Conservation (phyloP, 2,113 vertebrate species). For the Saguinus imperator region DNA sequence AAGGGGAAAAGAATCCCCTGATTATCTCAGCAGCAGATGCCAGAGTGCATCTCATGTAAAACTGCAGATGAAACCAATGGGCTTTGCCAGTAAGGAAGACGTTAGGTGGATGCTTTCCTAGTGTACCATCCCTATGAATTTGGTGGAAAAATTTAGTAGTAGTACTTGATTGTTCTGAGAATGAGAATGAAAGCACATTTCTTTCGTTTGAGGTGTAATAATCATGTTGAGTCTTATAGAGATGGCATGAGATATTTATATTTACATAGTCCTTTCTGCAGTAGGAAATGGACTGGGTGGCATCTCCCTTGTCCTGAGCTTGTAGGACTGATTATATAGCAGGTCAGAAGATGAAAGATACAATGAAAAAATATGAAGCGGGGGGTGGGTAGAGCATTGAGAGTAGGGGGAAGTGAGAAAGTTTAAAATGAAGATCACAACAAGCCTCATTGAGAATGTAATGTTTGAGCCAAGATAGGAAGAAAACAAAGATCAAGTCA, state of each 20-base stretch:
- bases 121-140: neutral
- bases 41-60: neutral
- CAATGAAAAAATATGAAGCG: neutral
- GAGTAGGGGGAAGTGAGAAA: neutral
- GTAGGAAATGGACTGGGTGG: neutral
- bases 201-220: neutral
- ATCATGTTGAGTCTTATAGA: neutral
- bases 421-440: neutral
- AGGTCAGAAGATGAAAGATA: neutral
- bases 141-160: neutral
- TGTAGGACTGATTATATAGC: neutral
- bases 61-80: neutral
- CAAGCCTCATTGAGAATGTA: neutral
- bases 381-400: neutral
- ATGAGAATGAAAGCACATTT: neutral
- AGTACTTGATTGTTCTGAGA: neutral
- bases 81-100: neutral
- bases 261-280: neutral
- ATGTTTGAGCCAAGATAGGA: neutral
- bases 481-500: neutral
- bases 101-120: neutral
- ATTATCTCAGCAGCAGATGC: neutral
- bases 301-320: neutral
- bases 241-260: neutral
- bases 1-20: neutral